Base-by-base conservation (phyloP, 1,140 invertebrate species). In the Drosophila nannoptera region DNA sequence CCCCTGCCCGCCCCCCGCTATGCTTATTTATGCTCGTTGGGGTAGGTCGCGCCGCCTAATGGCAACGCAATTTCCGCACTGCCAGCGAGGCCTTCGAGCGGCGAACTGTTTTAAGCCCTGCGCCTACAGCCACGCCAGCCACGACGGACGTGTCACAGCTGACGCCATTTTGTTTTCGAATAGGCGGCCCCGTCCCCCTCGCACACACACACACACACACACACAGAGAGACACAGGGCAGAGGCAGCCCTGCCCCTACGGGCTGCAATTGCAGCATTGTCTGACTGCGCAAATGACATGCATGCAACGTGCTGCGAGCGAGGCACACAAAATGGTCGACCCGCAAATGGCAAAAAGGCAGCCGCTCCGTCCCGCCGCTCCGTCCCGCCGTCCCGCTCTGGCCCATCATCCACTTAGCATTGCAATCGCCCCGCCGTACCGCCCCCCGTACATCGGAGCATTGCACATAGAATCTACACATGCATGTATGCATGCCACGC, bases 231-330 rank as follows among this genome's bases (percentile, higher is more conserved):
- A n/a, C n/a, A n/a, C n/a, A n/a, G n/a, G n/a, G n/a, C n/a, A n/a
- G n/a, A n/a, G n/a, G n/a, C 42, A 14, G 59, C 40, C 48, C 42
- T 7, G 33, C 48, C 48, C 49, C 16, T 46, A 35, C 46, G 11
- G 29, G 56, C 31, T 70, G 68, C 68, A 70, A 70, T 70, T 81
- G 78, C 64, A 67, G 72, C 70, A 73, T 75, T 75, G 70, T 73
- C 69, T 76, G 61, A 73, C 81, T 71, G 74, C 67, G 73, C 80
- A 86, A 86, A 86, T 86, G 82, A 86, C 81, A 86, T 86, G 81
- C 81, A 86, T 86, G 81, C 81, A 86, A 86, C 71, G 71, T 58
- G 58, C 58, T 68, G 35, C 56, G 12, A 45, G 42, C 32, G 33
- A 53, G 48, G 31, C 56, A 60, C 62, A 68, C 69, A 80, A 84